Percentiles rank a stretch among this genome's conserved stretches.
Conservation (phyloP, 2,888 invertebrate species). For the Xylophagus ater region DNA sequence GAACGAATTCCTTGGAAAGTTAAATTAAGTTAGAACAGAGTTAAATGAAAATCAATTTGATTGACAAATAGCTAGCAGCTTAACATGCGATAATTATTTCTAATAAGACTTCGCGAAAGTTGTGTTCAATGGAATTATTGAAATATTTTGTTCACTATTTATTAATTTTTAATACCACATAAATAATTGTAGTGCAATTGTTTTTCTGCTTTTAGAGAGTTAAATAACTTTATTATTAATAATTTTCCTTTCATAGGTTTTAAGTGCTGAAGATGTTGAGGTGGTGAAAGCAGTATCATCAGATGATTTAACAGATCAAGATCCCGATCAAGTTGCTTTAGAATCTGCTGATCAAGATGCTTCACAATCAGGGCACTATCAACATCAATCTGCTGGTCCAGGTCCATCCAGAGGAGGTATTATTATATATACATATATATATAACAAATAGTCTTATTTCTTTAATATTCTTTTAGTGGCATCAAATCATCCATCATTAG, state of each 20-base stretch:
- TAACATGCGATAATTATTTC: too few relatives aligned
- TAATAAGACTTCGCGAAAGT: too few relatives aligned
- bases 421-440: too few relatives aligned
- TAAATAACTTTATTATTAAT: background rate
- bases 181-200: background rate
- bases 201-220: background rate
- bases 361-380: conserved; percentile 29
- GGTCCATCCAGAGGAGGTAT: conserved; percentile 30
- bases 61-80: too few relatives aligned
- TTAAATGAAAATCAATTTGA: too few relatives aligned
- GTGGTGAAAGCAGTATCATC: conserved; percentile 51
- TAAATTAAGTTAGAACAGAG: too few relatives aligned
- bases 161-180: background rate
- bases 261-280: conserved; percentile 48
- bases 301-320: conserved; percentile 45
- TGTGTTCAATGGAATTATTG: too few relatives aligned
- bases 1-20: too few relatives aligned
- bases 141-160: too few relatives aligned
- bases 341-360: conserved; percentile 55
- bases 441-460: too few relatives aligned
- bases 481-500: conserved; percentile 37
- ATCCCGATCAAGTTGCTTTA: conserved; percentile 58
- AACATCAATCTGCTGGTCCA: conserved; percentile 37
- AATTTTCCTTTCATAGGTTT: conserved; percentile 26
- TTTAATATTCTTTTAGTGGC: conserved; percentile 40